Evolutionary conservation across 2,888 invertebrate species (phyloP), one percentile per base, ranked within the genome.

Genomic region (Octonoba sinensis): DNA sequence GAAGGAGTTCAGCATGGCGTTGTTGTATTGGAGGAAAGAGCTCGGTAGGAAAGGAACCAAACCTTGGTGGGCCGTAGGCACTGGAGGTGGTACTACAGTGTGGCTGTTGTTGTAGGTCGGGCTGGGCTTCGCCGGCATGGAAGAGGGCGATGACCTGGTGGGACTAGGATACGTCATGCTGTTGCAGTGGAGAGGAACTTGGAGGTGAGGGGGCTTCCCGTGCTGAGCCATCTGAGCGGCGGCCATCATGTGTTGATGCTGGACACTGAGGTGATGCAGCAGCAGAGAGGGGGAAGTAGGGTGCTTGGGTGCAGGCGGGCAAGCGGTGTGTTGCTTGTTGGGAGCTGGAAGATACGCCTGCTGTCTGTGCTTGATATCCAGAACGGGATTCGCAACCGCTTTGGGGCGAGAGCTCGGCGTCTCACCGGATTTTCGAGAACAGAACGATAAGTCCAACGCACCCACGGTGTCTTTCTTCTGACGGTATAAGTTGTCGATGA

Each of bases 311-410:
- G 79, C 47, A 0, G 79, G 83, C 0, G 60, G 62, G 20, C 76
- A 81, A 3, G 79, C 72, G 1, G 81, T 79, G 24, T 83, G 83
- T 44, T 74, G 82, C 16, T 76, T 76, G 65, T n/a, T 62, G 1
- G 82, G 82, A 6, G 83, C 84, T 2, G 78, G 79, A 0, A 84
- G 56, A 36, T 82, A 84, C 0, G 76, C 51, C 13, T 75, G 82
- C 16, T 75, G 76, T 8, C 81, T 54, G 24, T 79, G 79, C 36
- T 82, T 79, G 46, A 65, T 81, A 54, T 84, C 84, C 47, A 84
- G 57, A 0, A 84, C 84, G 11, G 84, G 84, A 22, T 83, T 84
- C n/a, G 84, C 84, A 3, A 84, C 84, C 0, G 72, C 56, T 44
- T 74, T 66, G 4, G 82, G 82, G 1, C 77, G 76, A 11, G 73